Percentiles rank a stretch among this genome's conserved stretches.
Evolutionary conservation across 2,888 invertebrate genomes (phyloP).

Genomic region (Cerceris rybyensis): DNA sequence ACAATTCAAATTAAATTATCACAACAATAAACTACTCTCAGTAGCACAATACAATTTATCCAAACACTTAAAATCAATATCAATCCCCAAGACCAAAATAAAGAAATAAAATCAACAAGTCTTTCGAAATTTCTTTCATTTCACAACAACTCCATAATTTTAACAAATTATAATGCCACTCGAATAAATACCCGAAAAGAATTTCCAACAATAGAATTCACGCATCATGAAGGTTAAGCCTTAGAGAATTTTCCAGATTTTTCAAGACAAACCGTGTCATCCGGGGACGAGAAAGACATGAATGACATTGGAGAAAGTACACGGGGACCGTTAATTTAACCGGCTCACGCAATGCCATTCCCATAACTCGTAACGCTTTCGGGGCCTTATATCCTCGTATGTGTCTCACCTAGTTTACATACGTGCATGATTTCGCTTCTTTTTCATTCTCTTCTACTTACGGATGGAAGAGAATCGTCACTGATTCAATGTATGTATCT

Average conservation of each 20-base stretch:
- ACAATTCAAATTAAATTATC: too few relatives aligned
- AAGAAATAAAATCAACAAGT: too few relatives aligned
- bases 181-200: not conserved
- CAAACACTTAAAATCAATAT: too few relatives aligned
- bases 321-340: conserved; percentile 65
- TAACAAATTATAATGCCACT: not conserved
- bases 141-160: not conserved
- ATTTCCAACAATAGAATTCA: too few relatives aligned
- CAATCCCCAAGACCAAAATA: too few relatives aligned
- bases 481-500: not conserved
- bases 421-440: not conserved
- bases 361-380: conserved; percentile 50
- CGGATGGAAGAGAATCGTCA: not conserved
- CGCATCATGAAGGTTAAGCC: too few relatives aligned
- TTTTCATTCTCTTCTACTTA: not conserved
- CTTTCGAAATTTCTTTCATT: too few relatives aligned
- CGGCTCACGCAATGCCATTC: conserved; percentile 53
- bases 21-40: too few relatives aligned
- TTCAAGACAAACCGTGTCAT: conserved; percentile 21
- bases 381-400: conserved; percentile 19
- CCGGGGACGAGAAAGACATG: conserved; percentile 29
- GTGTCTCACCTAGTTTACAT: conserved; percentile 14
- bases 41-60: too few relatives aligned
- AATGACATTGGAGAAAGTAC: conserved; percentile 62
- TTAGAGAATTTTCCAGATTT: not conserved